Percentiles rank a stretch among this genome's conserved stretches.
Conservation (phyloP, 2,113 vertebrate genomes). For the Tiliqua scincoides region DNA sequence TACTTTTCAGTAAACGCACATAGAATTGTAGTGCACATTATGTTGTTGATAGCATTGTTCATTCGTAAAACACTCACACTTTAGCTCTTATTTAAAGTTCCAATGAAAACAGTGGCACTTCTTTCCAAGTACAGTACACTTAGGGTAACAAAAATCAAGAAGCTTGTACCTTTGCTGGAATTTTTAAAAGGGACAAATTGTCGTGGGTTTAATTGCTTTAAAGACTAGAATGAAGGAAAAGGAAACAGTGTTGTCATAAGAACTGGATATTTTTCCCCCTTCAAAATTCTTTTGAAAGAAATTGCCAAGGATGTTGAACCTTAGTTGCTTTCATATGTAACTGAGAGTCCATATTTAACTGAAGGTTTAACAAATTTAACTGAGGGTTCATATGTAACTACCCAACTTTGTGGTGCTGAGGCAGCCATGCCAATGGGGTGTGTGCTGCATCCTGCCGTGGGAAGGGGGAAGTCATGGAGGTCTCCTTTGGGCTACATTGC, state of each 20-base stretch:
- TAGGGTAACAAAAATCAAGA: slow-evolving; percentile 12
- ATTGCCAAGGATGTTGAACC: slow-evolving; percentile 17
- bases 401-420: too few species aligned
- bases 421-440: too few species aligned
- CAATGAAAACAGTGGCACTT: neutral
- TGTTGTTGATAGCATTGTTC: neutral
- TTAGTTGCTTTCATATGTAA: slow-evolving; percentile 26
- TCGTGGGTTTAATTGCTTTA: neutral
- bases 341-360: too few species aligned
- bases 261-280: neutral
- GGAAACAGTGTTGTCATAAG: neutral
- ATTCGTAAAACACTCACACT: neutral
- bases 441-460: too few species aligned
- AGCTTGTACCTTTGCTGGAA: neutral
- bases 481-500: too few species aligned
- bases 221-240: slow-evolving; percentile 5
- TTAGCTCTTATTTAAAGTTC: too few species aligned
- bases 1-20: neutral
- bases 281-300: neutral
- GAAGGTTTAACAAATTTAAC: too few species aligned
- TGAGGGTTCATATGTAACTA: too few species aligned
- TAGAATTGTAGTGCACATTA: neutral
- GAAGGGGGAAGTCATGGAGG: too few species aligned
- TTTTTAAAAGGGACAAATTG: neutral
- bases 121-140: neutral